Percentiles rank a stretch among this genome's conserved stretches.
These are phyloP conservation scores for Portunus trituberculatus DNA, from an alignment of 1,140 invertebrate genomes.

Conservation along the genomic window DNA sequence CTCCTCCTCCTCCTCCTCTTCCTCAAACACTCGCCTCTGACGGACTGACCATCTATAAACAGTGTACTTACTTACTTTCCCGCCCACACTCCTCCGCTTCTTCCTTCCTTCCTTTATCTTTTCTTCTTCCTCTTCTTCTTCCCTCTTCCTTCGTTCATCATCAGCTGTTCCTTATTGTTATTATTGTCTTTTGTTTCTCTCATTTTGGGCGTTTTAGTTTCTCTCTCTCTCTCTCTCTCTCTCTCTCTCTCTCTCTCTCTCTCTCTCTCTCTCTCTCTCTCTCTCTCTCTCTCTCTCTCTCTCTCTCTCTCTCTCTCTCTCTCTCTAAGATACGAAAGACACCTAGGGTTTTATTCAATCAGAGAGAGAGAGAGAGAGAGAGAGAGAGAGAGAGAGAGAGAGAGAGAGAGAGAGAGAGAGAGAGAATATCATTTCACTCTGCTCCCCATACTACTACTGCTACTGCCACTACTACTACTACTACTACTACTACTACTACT, in stretches of 20 bases:
- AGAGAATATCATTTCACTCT: background rate
- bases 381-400: slow-evolving; percentile 4
- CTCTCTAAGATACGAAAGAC: too few relatives aligned
- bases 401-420: background rate
- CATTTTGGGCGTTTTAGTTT: too few relatives aligned
- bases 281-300: slow-evolving; percentile 28
- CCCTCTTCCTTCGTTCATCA: background rate
- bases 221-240: background rate
- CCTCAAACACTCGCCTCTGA: background rate
- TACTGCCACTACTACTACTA: too few relatives aligned
- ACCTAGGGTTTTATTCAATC: too few relatives aligned
- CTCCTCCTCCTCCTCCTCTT: background rate
- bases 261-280: background rate
- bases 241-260: slow-evolving; percentile 38
- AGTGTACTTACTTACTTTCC: background rate
- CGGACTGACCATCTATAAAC: background rate
- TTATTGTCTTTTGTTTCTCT: too few relatives aligned
- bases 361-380: slow-evolving; percentile 34
- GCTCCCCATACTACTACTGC: too few relatives aligned
- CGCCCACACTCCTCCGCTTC: background rate
- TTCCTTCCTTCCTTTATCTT: too few relatives aligned
- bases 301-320: background rate
- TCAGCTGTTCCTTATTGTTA: background rate
- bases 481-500: too few relatives aligned
- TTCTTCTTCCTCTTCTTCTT: background rate